Base-by-base conservation (phyloP, 1,140 invertebrate species). In the Heterodera carotae region DNA sequence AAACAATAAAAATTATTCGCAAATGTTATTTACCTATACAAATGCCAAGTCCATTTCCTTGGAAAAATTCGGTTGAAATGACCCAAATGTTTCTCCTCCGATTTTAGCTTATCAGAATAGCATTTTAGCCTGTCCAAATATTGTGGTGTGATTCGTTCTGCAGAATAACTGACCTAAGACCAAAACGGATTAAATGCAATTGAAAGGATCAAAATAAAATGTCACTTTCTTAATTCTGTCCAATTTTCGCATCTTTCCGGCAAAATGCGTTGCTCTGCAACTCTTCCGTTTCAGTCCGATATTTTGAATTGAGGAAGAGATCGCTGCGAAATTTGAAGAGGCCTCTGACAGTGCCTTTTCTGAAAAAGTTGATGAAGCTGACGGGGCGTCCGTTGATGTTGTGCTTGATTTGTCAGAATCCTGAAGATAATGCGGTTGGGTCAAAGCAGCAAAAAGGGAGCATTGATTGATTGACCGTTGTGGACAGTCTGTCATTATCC, bases 21-120 rank as follows among this genome's bases (percentile, higher is more conserved):
- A n/a, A n/a, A n/a, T n/a, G n/a, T n/a, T n/a, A 56, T 25, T 25
- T 69, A 82, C 80, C 77, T 79, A 60, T 83, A 83, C 64, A 83
- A 68, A 29, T 53, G 39, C 69, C 70, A 84, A 64, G 78, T 76
- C 93, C 92, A 86, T 95, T 93, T 59, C 34, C 93, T 92, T 25
- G 95, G 95, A 89, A 96, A 97, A 84, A 97, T 94, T 60, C 94
- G 89, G 48, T 96, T 93, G 89, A 94, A 97, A 70, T 94, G 94
- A 29, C 94, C 94, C 56, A 93, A 90, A 27, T 94, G 90, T 60
- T 91, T 90, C 87, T 94, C 93, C 88, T 97, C 94, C 25, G 93
- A 92, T 75, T 91, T 91, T 7, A 92, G 91, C 70, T 92, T 91
- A 18, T 92, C 90, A 31, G 96, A 89, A 67, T 94, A 91, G 75